phyloP scores from a whole-genome alignment of 2,797 vertebrate genomes.

The Cichlasoma orientale region DNA sequence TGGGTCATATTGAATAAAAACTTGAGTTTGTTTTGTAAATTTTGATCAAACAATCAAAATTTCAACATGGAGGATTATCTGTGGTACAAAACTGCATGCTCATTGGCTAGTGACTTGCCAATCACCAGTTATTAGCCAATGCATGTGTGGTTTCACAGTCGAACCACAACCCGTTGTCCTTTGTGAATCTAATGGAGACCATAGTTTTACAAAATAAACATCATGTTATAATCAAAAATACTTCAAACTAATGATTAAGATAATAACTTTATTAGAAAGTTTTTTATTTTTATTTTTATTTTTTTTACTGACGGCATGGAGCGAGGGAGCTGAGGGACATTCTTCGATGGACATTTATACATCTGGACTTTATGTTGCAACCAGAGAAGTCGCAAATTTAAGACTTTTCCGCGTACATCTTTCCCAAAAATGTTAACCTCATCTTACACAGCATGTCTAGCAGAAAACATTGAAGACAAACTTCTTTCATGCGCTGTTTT shows the following conservation, averaged over 20 bases:
- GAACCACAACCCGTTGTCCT: background rate
- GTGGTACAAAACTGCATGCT: too few relatives aligned
- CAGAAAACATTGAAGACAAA: background rate
- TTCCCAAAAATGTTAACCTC: background rate
- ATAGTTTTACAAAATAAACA: background rate
- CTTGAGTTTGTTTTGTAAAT: too few relatives aligned
- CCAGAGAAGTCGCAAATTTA: background rate
- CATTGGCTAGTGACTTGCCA: too few relatives aligned
- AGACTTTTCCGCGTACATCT: background rate
- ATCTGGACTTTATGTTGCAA: background rate
- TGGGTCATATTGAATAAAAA: too few relatives aligned
- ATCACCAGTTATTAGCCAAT: too few relatives aligned
- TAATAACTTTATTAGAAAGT: background rate
- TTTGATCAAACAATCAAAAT: too few relatives aligned
- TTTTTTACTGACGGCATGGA: background rate
- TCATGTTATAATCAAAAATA: background rate
- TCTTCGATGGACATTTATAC: too few relatives aligned
- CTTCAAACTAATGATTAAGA: background rate
- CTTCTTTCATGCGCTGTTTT: background rate
- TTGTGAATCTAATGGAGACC: background rate
- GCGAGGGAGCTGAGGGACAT: background rate
- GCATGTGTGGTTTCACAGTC: too few relatives aligned
- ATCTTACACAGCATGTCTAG: background rate
- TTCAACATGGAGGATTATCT: too few relatives aligned
- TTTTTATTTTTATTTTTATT: too few relatives aligned